These are phyloP conservation scores for Charina bottae DNA, from an alignment of 2,113 vertebrate genomes.

Conservation along the genomic window DNA sequence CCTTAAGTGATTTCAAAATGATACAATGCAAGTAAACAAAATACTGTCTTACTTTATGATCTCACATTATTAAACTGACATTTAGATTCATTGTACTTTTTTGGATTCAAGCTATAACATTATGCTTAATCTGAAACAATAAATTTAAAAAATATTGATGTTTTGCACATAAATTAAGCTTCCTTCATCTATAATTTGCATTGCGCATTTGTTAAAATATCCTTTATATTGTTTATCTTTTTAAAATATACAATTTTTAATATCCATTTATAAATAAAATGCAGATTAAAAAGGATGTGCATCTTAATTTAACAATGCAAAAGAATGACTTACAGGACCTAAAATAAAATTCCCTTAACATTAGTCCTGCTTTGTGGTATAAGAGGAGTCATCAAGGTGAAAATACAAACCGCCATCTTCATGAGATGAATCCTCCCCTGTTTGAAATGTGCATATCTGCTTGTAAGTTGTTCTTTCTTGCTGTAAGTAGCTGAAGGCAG, in stretches of 20 bases:
- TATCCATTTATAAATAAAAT: neutral
- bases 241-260: neutral
- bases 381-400: neutral
- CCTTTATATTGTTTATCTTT: neutral
- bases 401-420: neutral
- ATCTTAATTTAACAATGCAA: slow-evolving; percentile 4
- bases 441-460: neutral
- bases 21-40: no score
- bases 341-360: neutral
- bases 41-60: no score
- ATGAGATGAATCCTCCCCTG: neutral
- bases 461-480: neutral
- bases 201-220: neutral
- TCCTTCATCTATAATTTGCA: neutral
- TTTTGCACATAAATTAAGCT: neutral
- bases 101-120: neutral
- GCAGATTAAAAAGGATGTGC: neutral
- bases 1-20: no score
- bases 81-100: neutral
- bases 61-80: neutral
- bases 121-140: neutral
- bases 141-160: neutral
- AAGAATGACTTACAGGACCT: neutral
- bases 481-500: neutral
- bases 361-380: neutral